Evolutionary conservation across 2,888 invertebrate genomes (phyloP), one percentile per base, ranked within the genome.

Genomic region (Pycnomerus fuliginosus): DNA sequence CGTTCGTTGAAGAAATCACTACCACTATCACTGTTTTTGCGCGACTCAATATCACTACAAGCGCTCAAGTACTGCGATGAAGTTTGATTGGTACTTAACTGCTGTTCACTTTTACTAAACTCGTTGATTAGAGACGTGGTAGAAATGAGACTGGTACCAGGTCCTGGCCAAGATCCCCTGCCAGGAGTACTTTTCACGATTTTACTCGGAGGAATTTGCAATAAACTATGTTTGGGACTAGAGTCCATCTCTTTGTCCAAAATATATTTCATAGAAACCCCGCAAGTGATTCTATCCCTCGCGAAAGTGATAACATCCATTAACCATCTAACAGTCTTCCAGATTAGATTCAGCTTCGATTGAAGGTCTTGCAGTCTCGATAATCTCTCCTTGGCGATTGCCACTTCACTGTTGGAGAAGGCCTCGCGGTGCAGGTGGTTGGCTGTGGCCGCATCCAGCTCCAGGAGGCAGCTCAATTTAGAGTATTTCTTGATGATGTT

Each of bases 321-420:
- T 12, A 98, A 80, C 98, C 98, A 99, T 11, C 99, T 82, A 27
- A 92, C 87, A 12, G 87, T 85, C 65, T 93, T 92, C 98, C 98
- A 98, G 2, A 92, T 84, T 0, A 81, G 74, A 62, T 97, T 97
- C 29, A 97, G 76, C 61, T 85, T 88, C 17, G 82, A 76, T 66
- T 96, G 95, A 25, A 95, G 79, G 36, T 90, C 88, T 64, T 90
- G 87, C 16, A 98, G 73, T 61, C 87, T 87, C 0, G 80, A 76
- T 24, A 97, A 74, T 43, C 91, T 82, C 60, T 91, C 90, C 70
- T 90, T 93, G 39, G 96, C 92, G 2, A 83, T 80, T 49, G 85
- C 85, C 15, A 96, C 72, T 70, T 97, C 97, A 2, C 83, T 83
- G 37, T 88, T 85, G 2, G 94, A 95, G 71, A 97, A 97, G 0